phyloP scores from a whole-genome alignment of 1,140 invertebrate genomes.

The Nymphalis io region DNA sequence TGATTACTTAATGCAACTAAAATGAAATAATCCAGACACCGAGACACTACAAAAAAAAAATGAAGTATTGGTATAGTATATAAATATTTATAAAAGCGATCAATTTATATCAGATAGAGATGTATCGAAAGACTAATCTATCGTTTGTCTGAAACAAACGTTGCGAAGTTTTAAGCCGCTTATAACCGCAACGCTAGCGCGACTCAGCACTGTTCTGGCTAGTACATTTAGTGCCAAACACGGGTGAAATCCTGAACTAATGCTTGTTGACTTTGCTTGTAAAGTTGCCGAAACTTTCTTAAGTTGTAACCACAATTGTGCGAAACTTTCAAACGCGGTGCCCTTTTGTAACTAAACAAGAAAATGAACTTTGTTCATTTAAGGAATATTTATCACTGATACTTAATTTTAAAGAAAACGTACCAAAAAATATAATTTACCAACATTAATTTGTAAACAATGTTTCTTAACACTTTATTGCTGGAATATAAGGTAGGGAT shows the following conservation, averaged over 20 bases:
- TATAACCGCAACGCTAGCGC: slow-evolving; percentile 23
- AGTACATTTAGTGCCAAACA: slow-evolving; percentile 16
- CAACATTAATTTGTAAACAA: too few relatives aligned
- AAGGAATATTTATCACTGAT: neutral
- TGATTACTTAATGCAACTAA: too few relatives aligned
- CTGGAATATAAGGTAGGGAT: too few relatives aligned
- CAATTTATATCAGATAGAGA: neutral
- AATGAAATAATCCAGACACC: too few relatives aligned
- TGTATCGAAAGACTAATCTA: neutral
- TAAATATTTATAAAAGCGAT: neutral
- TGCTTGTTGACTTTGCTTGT: slow-evolving; percentile 33
- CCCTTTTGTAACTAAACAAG: slow-evolving; percentile 28
- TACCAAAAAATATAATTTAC: neutral
- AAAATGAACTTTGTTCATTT: slow-evolving; percentile 20
- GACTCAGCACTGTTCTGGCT: slow-evolving; percentile 11
- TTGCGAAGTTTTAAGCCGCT: slow-evolving; percentile 22
- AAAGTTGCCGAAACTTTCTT: slow-evolving; percentile 26
- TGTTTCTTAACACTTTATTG: too few relatives aligned
- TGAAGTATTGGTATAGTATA: too few relatives aligned
- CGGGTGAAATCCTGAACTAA: slow-evolving; percentile 25
- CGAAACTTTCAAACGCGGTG: slow-evolving; percentile 10
- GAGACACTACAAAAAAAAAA: too few relatives aligned
- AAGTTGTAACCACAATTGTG: slow-evolving; percentile 28
- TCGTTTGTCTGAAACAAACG: neutral
- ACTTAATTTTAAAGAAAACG: neutral